These are phyloP conservation scores for Henicopernis longicauda DNA, from an alignment of 2,113 vertebrate species.

Conservation along the genomic window DNA sequence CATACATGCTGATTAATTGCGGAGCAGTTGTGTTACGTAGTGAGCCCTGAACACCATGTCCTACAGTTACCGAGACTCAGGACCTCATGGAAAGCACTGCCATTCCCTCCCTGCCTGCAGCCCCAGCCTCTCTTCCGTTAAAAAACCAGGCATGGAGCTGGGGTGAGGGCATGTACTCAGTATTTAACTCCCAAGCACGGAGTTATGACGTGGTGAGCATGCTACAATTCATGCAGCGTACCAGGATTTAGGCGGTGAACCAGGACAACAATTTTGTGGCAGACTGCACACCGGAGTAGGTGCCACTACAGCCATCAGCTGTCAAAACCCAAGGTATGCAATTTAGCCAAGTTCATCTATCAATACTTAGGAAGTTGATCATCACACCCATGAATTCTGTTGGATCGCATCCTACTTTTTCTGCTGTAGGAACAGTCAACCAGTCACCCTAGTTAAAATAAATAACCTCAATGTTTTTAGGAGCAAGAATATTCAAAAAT, in stretches of 20 bases:
- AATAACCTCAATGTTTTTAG: neutral
- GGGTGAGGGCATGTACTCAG: neutral
- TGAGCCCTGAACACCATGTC: neutral
- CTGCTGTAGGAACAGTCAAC: neutral
- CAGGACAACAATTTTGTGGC: neutral
- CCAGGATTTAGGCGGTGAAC: neutral
- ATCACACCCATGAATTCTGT: neutral
- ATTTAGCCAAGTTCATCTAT: neutral
- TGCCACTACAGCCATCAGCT: neutral
- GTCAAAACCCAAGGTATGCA: neutral
- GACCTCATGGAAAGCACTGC: neutral
- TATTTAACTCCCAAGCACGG: neutral
- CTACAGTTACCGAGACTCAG: neutral
- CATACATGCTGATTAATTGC: neutral
- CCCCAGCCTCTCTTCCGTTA: neutral
- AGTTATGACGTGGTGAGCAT: fast-evolving
- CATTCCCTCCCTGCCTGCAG: neutral
- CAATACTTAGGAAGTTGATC: neutral
- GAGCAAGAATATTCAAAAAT: neutral
- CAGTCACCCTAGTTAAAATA: neutral
- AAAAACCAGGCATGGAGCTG: neutral
- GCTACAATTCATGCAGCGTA: fast-evolving
- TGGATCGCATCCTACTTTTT: neutral
- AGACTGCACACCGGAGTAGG: neutral
- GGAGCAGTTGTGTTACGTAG: neutral